These are phyloP conservation scores for Conus betulinus DNA, from an alignment of 1,140 invertebrate species.

Conservation along the genomic window DNA sequence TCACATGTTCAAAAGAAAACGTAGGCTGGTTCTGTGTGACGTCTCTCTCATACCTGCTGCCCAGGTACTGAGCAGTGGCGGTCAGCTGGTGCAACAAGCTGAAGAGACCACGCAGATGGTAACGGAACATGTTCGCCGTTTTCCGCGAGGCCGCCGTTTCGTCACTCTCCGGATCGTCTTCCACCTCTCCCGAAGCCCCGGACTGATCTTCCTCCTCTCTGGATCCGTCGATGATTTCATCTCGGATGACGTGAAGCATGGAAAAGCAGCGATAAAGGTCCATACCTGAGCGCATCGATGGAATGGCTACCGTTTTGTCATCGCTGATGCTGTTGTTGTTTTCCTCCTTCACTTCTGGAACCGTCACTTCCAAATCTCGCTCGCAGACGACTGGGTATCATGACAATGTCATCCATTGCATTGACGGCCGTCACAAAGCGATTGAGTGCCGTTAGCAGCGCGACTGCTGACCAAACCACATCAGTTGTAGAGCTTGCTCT, in stretches of 20 bases:
- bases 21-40: conserved; percentile 45
- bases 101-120: conserved; percentile 62
- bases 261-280: conserved; percentile 63
- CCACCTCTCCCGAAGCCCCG: conserved; percentile 26
- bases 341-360: conserved; percentile 42
- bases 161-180: conserved; percentile 43
- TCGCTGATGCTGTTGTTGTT: conserved; percentile 45
- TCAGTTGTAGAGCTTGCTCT: conserved; percentile 31
- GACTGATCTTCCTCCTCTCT: conserved; percentile 25
- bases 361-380: conserved; percentile 56
- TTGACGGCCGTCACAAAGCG: conserved; percentile 63
- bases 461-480: conserved; percentile 51
- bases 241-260: conserved; percentile 58
- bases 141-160: conserved; percentile 48
- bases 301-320: conserved; percentile 47
- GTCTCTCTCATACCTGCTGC: conserved; percentile 58
- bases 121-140: conserved; percentile 59
- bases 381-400: conserved; percentile 63
- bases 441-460: conserved; percentile 60
- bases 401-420: conserved; percentile 64
- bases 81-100: conserved; percentile 62
- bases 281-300: conserved; percentile 42
- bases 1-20: conserved; percentile 53
- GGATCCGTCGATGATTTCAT: conserved; percentile 57
- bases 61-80: conserved; percentile 60